These are phyloP conservation scores for Pandemis heparana DNA, from an alignment of 2,888 invertebrate genomes.

Conservation along the genomic window DNA sequence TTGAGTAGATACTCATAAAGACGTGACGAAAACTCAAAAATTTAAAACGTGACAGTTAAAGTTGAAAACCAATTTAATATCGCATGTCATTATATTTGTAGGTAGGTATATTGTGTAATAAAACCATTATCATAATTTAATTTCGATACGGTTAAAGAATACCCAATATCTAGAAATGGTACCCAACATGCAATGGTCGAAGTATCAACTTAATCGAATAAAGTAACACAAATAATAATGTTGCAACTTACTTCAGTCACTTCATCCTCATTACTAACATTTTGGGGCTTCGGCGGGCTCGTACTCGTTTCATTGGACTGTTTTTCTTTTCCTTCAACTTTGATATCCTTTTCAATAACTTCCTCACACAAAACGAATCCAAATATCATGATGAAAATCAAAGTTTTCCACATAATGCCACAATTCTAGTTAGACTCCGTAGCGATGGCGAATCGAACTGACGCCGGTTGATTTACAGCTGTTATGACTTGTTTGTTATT, in stretches of 20 bases:
- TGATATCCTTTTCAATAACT: conserved; percentile 19
- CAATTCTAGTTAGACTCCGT: conserved; percentile 7
- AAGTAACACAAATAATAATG: not conserved
- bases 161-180: too few species aligned
- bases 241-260: conserved; percentile 32
- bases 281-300: conserved; percentile 3
- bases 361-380: conserved; percentile 24
- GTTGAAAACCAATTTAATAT: not conserved
- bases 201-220: not conserved
- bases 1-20: not conserved
- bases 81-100: not conserved
- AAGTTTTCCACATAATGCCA: conserved; percentile 30
- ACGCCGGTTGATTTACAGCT: conserved; percentile 34
- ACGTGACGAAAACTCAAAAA: not conserved
- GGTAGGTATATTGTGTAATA: not conserved
- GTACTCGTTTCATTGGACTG: not conserved
- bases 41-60: not conserved
- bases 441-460: conserved; percentile 28
- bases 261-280: conserved; percentile 1
- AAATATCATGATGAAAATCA: conserved; percentile 27
- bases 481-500: conserved; percentile 40
- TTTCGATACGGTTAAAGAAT: not conserved
- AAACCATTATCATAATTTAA: not conserved
- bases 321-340: conserved; percentile 11
- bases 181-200: not conserved